These are phyloP conservation scores for Calyptommatus sinebrachiatus DNA, from an alignment of 2,113 vertebrate species.

Conservation along the genomic window DNA sequence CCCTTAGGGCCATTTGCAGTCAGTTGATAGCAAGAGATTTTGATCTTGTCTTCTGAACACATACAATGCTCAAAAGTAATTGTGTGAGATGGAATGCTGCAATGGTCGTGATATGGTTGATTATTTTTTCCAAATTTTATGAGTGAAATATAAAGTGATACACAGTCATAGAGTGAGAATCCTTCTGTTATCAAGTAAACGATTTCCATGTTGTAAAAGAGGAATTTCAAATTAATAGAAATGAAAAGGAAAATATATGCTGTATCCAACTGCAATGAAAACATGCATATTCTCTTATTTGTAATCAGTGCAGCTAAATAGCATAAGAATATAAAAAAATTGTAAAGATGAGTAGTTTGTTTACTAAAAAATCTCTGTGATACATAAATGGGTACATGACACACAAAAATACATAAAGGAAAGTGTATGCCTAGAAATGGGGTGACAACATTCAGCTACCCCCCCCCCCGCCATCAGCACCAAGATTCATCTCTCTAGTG, in stretches of 20 bases:
- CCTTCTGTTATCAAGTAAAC: not conserved
- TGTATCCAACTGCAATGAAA: not conserved
- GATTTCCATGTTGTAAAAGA: not conserved
- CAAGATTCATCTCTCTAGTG: slow-evolving; percentile 10
- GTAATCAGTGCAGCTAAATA: slow-evolving; percentile 40
- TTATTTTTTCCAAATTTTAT: not conserved
- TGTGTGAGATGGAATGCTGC: too few relatives aligned
- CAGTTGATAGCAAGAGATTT: too few relatives aligned
- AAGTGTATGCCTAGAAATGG: not conserved
- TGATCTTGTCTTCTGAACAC: too few relatives aligned
- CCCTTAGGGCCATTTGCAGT: too few relatives aligned
- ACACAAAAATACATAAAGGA: not conserved
- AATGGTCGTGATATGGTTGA: too few relatives aligned
- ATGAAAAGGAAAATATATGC: not conserved
- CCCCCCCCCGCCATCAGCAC: not conserved
- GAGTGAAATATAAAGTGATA: not conserved
- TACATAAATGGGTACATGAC: not conserved
- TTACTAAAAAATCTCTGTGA: slow-evolving; percentile 12
- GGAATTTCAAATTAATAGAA: not conserved
- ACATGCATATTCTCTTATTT: slow-evolving; percentile 11
- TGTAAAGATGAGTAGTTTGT: not conserved
- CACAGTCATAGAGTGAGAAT: not conserved
- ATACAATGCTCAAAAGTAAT: too few relatives aligned
- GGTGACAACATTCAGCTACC: not conserved
- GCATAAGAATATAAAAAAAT: slow-evolving; percentile 5